Evolutionary conservation across 2,113 vertebrate species (phyloP).

Genomic region (Thymallus thymallus): DNA sequence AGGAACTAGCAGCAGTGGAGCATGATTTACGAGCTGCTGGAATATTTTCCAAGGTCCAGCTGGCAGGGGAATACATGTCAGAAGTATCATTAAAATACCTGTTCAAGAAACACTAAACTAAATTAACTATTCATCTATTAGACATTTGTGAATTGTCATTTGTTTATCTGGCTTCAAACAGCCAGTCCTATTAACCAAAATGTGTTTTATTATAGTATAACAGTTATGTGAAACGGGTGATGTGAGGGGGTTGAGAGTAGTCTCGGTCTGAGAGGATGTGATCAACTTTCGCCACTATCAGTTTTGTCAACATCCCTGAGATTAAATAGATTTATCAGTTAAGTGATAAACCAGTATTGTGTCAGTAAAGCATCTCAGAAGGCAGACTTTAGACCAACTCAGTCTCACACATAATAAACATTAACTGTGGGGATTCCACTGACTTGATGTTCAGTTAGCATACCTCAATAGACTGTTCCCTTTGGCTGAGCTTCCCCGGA

Average conservation of each 20-base stretch:
- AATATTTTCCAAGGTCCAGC: constrained; percentile 35
- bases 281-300: no score
- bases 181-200: no score
- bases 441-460: constrained; percentile 45
- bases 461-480: constrained; percentile 82
- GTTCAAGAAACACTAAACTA: no score
- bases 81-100: constrained; percentile 31
- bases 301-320: neutral
- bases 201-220: no score
- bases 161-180: no score
- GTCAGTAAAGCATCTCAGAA: neutral
- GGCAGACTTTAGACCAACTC: neutral
- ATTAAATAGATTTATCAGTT: neutral
- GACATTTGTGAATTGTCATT: no score
- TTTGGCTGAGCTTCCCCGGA: constrained; percentile 71
- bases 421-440: neutral
- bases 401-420: neutral
- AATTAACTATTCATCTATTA: no score
- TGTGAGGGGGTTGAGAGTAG: neutral
- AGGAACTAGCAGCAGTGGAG: constrained; percentile 29
- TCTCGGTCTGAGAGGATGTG: neutral
- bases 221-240: neutral
- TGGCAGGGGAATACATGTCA: constrained; percentile 33
- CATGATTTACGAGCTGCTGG: constrained; percentile 44
- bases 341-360: no score